Percentiles rank a stretch among this genome's conserved stretches.
Evolutionary conservation across 1,140 invertebrate species (phyloP).

Genomic region (Drosophila truncata): DNA sequence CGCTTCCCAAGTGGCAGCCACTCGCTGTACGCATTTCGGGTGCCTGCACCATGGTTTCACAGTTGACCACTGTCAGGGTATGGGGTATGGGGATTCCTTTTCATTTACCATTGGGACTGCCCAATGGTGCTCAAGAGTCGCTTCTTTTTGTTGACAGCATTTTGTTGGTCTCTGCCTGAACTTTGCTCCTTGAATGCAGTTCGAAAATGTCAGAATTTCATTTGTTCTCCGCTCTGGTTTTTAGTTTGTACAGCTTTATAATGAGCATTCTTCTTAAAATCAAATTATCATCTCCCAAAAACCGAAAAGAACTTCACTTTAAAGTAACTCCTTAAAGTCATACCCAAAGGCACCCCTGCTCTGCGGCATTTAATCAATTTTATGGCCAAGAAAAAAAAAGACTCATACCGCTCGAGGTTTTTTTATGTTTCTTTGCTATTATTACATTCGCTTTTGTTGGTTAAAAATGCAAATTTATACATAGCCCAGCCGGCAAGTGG

Average conservation of each 20-base stretch:
- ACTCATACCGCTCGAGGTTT: constrained; percentile 10
- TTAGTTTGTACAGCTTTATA: too few species aligned
- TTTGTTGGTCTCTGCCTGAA: constrained; percentile 18
- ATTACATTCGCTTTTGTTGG: constrained; percentile 72
- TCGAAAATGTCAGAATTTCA: constrained; percentile 10
- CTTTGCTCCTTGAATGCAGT: constrained; percentile 9
- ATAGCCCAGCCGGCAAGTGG: constrained; percentile 48
- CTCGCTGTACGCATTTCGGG: constrained; percentile 10
- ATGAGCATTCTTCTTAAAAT: too few species aligned
- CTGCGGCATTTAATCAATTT: constrained; percentile 76
- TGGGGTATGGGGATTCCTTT: neutral
- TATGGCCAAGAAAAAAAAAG: constrained; percentile 70
- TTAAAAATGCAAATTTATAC: constrained; percentile 81
- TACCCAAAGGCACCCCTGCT: constrained; percentile 16
- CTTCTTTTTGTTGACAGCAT: constrained; percentile 32
- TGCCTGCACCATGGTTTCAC: constrained; percentile 9
- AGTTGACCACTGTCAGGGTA: constrained; percentile 37
- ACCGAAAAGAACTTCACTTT: neutral
- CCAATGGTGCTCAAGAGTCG: neutral
- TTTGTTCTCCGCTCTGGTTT: neutral
- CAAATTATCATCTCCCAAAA: neutral
- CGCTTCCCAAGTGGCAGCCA: constrained; percentile 30
- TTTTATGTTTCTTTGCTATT: constrained; percentile 36
- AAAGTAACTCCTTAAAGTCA: constrained; percentile 33
- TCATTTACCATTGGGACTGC: neutral